Base-by-base conservation (phyloP, 2,113 vertebrate species). In the Tichodroma muraria region DNA sequence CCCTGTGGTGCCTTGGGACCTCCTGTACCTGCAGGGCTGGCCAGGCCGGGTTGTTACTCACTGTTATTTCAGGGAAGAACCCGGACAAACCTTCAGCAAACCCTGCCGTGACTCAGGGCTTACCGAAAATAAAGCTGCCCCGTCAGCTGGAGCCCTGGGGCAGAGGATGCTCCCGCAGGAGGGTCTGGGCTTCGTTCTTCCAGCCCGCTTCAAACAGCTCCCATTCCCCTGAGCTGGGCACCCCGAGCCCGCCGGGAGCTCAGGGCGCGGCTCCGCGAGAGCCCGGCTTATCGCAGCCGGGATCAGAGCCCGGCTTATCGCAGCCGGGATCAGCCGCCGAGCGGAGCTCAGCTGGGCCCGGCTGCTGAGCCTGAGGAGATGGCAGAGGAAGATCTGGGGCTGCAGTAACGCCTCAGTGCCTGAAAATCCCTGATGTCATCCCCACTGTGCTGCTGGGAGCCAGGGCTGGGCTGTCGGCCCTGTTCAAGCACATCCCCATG, bases 171-270 rank as follows among this genome's bases (percentile, higher is more conserved):
- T 70, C 28, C 16, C 5, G 22, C 31, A 12, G 64, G 22, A 57
- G 86, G 86, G 72, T 49, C 63, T 5, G 40, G 40, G 56, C 78
- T 35, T 33, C 8, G n/a, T 33, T 70, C 52, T 21, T 3, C 24
- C 20, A 78, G 65, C 71, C 14, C 12, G 2, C 68, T 53, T 61
- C 1, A 11, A 75, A 23, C 30, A 11, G 0, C 13, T 33, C 8
- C 7, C 0, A 0, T 33, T 21, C 63, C 59, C 75, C 0, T n/a
- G n/a, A 16, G 44, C 5, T 3, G 64, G 40, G 4, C 40, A 25
- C 11, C 44, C 15, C 2, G 35, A 52, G 78, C 82, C 40, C 10
- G 8, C 59, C 50, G 16, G 0, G 13, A 79, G 69, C 83, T 54
- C 77, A 15, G 72, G 89, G 80, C 40, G 15, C 42, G 17, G 42